phyloP scores from a whole-genome alignment of 2,888 invertebrate genomes.

The Brachyptera putata region DNA sequence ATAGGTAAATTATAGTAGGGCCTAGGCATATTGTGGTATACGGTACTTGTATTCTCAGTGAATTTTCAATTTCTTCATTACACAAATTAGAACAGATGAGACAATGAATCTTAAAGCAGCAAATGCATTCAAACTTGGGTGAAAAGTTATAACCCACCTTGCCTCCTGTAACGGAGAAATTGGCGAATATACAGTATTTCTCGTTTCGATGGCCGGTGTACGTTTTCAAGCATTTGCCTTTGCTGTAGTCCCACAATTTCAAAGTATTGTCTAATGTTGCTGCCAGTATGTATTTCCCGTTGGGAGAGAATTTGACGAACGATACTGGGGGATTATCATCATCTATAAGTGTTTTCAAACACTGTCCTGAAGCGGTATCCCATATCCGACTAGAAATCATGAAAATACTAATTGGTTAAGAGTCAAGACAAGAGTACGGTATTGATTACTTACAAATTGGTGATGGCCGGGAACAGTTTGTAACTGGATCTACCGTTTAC shows the following conservation, averaged over 20 bases:
- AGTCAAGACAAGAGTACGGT: too few species aligned
- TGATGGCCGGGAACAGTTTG: too few species aligned
- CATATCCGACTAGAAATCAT: conserved; percentile 88
- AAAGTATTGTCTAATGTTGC: conserved; percentile 97
- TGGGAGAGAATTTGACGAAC: conserved; percentile 99
- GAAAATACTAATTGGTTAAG: too few species aligned
- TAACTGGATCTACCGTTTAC: too few species aligned
- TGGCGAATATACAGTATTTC: conserved; percentile 99
- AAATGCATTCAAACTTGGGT: conserved; percentile 24
- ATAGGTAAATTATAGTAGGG: too few species aligned
- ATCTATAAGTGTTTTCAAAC: conserved; percentile 97
- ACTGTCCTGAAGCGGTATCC: conserved; percentile 99
- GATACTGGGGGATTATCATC: conserved; percentile 99
- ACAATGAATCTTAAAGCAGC: too few species aligned
- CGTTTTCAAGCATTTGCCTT: conserved; percentile 97
- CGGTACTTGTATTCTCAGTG: too few species aligned
- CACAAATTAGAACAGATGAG: too few species aligned
- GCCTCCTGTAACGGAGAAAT: conserved; percentile 99
- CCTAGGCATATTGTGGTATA: too few species aligned
- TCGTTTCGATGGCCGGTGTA: conserved; percentile 98
- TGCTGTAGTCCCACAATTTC: conserved; percentile 98
- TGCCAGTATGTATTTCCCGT: conserved; percentile 98
- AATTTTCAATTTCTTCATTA: too few species aligned
- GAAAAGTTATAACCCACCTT: too few species aligned
- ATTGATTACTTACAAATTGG: too few species aligned